Evolutionary conservation across 2,797 vertebrate species (phyloP).

Genomic region (Microcaecilia unicolor): DNA sequence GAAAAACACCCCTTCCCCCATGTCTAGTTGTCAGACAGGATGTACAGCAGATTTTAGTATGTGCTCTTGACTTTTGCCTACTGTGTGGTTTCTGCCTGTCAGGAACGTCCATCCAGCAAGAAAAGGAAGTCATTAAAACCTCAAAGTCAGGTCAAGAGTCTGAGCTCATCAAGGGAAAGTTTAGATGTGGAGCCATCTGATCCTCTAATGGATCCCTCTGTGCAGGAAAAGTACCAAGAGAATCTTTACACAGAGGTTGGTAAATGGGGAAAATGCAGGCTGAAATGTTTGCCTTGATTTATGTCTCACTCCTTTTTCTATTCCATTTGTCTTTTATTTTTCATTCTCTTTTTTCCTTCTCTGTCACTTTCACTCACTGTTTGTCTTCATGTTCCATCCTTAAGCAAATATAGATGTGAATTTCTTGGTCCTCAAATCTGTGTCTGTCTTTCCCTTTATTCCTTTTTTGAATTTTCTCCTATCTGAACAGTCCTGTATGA

Average conservation of each 20-base stretch:
- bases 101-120: constrained; percentile 43
- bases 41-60: no score
- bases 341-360: not conserved
- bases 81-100: not conserved
- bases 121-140: constrained; percentile 33
- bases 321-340: no score
- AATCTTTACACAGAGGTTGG: constrained; percentile 49
- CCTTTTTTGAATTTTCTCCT: no score
- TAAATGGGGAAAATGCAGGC: not conserved
- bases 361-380: not conserved
- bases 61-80: not conserved
- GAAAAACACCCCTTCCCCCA: not conserved
- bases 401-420: no score
- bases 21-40: no score
- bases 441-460: no score
- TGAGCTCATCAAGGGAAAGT: not conserved
- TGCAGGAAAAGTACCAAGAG: constrained; percentile 46
- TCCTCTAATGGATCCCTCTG: constrained; percentile 12
- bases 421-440: no score
- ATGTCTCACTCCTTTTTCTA: no score
- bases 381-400: no score
- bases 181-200: not conserved
- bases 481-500: no score
- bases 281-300: not conserved
- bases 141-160: constrained; percentile 8